Conservation (phyloP, 2,113 vertebrate genomes). For the Sylvia atricapilla region DNA sequence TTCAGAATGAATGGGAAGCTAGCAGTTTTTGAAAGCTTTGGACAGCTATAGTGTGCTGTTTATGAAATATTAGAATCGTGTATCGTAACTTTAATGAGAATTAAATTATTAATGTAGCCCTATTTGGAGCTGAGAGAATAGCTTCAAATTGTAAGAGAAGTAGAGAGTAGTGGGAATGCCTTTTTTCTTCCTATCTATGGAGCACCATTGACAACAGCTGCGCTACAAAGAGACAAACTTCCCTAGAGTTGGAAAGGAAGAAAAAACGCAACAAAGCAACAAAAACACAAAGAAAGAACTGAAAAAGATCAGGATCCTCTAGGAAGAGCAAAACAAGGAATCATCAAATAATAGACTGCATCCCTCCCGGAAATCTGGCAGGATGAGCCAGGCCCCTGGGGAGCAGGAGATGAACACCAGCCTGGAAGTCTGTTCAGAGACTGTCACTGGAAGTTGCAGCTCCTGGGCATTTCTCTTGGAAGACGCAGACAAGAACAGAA, state of each 20-base stretch:
- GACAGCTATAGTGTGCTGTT: background rate
- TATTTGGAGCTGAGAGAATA: background rate
- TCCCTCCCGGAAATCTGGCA: background rate
- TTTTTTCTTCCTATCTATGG: background rate
- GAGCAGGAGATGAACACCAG: background rate
- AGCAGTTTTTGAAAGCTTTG: background rate
- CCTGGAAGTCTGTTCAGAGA: background rate
- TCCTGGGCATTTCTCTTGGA: background rate
- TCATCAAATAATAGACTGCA: background rate
- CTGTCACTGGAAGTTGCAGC: background rate
- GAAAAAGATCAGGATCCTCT: background rate
- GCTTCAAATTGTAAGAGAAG: background rate
- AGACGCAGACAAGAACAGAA: background rate
- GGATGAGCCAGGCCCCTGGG: background rate
- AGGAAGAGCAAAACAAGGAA: background rate
- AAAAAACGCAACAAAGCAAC: background rate
- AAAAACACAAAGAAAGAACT: background rate
- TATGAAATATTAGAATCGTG: background rate
- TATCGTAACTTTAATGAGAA: background rate
- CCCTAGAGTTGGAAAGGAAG: background rate
- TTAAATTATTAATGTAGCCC: constrained; percentile 13
- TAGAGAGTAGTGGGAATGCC: background rate
- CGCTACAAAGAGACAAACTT: background rate
- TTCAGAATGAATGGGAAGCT: background rate
- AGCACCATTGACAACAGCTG: background rate